Percentiles rank a stretch among this genome's conserved stretches.
These are phyloP conservation scores for Dolichopus griseipennis DNA, from an alignment of 2,888 invertebrate genomes.

Conservation along the genomic window DNA sequence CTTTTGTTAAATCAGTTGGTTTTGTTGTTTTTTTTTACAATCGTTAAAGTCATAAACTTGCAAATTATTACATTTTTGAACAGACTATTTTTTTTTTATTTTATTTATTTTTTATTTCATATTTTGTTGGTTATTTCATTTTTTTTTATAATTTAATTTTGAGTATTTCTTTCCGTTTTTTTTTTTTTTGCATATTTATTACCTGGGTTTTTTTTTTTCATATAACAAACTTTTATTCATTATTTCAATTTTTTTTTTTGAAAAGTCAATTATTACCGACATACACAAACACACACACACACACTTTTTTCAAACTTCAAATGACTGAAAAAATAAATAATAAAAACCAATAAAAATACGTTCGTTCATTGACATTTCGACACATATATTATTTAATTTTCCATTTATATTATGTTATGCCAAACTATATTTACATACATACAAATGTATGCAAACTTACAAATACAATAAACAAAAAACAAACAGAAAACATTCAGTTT, in stretches of 20 bases:
- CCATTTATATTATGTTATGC: not conserved
- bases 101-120: not conserved
- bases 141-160: too few species aligned
- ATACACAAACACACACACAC: not conserved
- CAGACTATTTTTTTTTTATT: not conserved
- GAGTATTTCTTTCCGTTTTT: not conserved
- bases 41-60: not conserved
- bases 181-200: not conserved
- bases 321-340: too few species aligned
- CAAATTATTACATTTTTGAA: not conserved
- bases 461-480: not conserved
- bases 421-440: not conserved
- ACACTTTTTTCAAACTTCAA: too few species aligned
- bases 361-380: slow-evolving; percentile 6
- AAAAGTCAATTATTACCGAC: too few species aligned
- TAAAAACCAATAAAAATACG: too few species aligned
- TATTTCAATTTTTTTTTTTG: too few species aligned
- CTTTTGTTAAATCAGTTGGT: too few species aligned
- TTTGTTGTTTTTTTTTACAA: too few species aligned
- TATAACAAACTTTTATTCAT: too few species aligned
- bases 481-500: not conserved
- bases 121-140: not conserved
- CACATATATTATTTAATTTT: not conserved
- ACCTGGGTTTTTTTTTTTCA: not conserved
- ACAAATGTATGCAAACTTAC: not conserved